Base-by-base conservation (phyloP, 2,113 vertebrate genomes). In the Hippoglossus stenolepis region DNA sequence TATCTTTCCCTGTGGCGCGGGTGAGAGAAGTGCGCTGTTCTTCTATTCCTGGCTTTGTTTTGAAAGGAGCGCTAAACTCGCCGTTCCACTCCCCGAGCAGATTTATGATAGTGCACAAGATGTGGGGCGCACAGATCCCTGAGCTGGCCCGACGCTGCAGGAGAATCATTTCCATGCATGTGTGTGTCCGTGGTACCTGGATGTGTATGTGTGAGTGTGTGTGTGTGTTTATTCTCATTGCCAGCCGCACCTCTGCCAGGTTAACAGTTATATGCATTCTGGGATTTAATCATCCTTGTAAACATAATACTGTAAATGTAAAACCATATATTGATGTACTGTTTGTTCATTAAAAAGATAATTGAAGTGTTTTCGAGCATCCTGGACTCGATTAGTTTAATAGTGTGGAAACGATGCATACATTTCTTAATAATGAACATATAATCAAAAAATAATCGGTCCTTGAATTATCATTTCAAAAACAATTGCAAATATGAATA, bases 341-440 rank as follows among this genome's bases (percentile, higher is more conserved):
- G 85, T 68, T 89, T 80, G 77, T 65, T 79, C 79, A 93, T 91
- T 94, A 93, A 92, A 93, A 70, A 47, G 60, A 45, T 62, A 13
- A 82, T 74, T 15, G 51, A 70, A 70, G 45, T 65, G 77, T 71
- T 13, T 66, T 38, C 14, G 51, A 51, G 0, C n/a, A 40, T 21
- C 26, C 12, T 70, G 17, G 0, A 8, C 20, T 10, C 21, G 66
- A 45, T 75, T 59, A 60, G 40, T 51, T 53, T 53, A 17, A 20
- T 49, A 17, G 31, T 35, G 31, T 7, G 31, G 3, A 35, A 35
- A 35, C 31, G 9, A 40, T 43, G 40, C 11, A 13, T 43, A 12
- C 40, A 43, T 38, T 38, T 38, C 31, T 10, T 38, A 0, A 10
- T 38, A 38, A 38, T 38, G 35, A 38, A 2, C 35, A 10, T 38